Conservation (phyloP, 2,888 invertebrate species). For the Drosophila conformis region DNA sequence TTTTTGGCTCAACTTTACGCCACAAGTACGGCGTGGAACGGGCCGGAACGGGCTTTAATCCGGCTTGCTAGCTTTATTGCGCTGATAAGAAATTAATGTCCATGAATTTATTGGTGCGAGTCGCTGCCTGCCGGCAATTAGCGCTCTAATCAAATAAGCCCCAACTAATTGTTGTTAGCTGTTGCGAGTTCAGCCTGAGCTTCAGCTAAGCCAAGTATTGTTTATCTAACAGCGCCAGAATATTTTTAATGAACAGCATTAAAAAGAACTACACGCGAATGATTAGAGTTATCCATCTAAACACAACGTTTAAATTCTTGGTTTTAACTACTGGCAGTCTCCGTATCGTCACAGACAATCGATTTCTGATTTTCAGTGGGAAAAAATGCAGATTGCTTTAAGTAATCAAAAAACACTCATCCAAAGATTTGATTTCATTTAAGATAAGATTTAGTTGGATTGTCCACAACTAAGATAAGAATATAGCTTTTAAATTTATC, state of each 20-base stretch:
- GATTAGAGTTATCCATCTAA: not conserved
- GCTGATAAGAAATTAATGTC: conserved; percentile 76
- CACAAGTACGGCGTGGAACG: conserved; percentile 10
- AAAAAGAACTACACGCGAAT: not conserved
- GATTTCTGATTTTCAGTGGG: not conserved
- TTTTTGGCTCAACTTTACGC: conserved; percentile 45
- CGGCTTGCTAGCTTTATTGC: conserved; percentile 61
- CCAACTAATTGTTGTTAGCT: conserved; percentile 51
- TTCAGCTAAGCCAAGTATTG: not conserved
- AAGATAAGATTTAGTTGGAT: not conserved
- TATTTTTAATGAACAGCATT: not conserved
- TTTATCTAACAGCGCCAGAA: not conserved
- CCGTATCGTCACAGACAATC: not conserved
- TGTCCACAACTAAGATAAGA: too few relatives aligned
- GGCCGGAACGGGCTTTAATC: conserved; percentile 63
- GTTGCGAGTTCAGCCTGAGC: not conserved
- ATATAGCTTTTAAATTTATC: not conserved
- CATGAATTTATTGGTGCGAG: conserved; percentile 70
- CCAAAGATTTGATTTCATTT: not conserved
- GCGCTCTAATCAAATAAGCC: conserved; percentile 71
- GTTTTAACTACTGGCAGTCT: not conserved
- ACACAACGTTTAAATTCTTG: not conserved
- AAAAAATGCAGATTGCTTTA: not conserved
- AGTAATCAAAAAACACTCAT: not conserved
- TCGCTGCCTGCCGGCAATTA: conserved; percentile 63